Conservation (phyloP, 2,888 invertebrate genomes). For the Ochropleura plecta region DNA sequence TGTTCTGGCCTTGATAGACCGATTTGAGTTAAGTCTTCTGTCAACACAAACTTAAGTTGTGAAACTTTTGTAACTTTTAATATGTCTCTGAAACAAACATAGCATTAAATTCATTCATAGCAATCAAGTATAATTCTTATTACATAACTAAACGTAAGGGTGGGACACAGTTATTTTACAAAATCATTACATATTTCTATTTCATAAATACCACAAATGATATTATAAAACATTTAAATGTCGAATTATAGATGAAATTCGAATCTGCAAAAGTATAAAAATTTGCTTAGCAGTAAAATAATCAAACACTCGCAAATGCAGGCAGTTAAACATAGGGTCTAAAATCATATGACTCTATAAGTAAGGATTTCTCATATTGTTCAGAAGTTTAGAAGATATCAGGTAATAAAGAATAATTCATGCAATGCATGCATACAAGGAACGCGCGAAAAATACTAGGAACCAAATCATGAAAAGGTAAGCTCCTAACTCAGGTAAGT, state of each 20-base stretch:
- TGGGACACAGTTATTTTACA: background rate
- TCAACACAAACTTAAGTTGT: slow-evolving; percentile 98
- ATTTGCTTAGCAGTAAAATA: background rate
- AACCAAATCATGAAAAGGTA: slow-evolving; percentile 3
- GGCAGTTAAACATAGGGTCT: background rate
- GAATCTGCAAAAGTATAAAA: background rate
- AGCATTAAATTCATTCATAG: too few species aligned
- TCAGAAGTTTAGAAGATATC: too few species aligned
- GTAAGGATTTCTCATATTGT: too few species aligned
- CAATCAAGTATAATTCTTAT: background rate
- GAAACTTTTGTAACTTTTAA: slow-evolving; percentile 97
- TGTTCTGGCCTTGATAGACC: slow-evolving; percentile 99
- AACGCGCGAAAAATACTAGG: background rate
- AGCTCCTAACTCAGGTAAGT: background rate
- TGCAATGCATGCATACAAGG: too few species aligned
- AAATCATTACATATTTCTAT: background rate
- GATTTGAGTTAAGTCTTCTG: slow-evolving; percentile 97
- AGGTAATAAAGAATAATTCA: too few species aligned
- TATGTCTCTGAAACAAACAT: slow-evolving; percentile 92
- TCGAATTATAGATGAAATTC: background rate
- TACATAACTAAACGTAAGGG: background rate
- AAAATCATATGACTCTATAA: background rate
- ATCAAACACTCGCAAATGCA: slow-evolving; percentile 27
- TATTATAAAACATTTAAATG: background rate
- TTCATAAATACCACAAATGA: background rate